Evolutionary conservation across 2,797 vertebrate species (phyloP).

Genomic region (Megalops cyprinoides): DNA sequence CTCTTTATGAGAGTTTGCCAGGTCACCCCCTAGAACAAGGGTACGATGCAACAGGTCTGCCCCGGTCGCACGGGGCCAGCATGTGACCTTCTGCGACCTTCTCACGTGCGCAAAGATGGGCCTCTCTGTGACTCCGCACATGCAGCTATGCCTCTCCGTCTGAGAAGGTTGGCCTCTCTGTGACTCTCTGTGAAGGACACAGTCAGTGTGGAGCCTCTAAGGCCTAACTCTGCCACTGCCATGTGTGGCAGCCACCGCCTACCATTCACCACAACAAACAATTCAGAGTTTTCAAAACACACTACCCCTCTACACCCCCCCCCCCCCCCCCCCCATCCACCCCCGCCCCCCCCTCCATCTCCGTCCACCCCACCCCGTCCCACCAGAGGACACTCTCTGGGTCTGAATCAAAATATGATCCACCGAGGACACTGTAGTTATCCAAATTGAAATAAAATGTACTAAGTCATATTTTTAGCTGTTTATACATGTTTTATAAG

Average conservation of each 20-base stretch:
- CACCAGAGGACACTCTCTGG: background rate
- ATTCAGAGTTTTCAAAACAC: constrained; percentile 11
- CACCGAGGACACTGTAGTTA: too few species aligned
- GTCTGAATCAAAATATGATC: background rate
- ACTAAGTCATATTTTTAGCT: too few species aligned
- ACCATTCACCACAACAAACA: background rate
- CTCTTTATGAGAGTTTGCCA: too few species aligned
- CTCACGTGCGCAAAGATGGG: background rate
- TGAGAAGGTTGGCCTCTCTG: background rate
- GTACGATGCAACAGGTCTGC: too few species aligned
- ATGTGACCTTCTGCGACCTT: too few species aligned
- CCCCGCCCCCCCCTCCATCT: too few species aligned
- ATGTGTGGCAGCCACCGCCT: background rate
- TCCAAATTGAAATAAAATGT: background rate
- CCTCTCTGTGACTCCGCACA: background rate
- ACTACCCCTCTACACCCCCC: background rate
- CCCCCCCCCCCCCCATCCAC: background rate
- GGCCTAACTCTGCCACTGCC: background rate
- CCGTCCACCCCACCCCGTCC: background rate
- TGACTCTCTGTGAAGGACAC: background rate
- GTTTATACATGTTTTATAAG: too few species aligned
- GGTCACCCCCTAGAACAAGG: too few species aligned
- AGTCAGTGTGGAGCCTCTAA: background rate
- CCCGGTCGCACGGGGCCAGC: too few species aligned
- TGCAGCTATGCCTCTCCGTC: background rate